Evolutionary conservation across 2,888 invertebrate species (phyloP).

Genomic region (Cetonia aurata): DNA sequence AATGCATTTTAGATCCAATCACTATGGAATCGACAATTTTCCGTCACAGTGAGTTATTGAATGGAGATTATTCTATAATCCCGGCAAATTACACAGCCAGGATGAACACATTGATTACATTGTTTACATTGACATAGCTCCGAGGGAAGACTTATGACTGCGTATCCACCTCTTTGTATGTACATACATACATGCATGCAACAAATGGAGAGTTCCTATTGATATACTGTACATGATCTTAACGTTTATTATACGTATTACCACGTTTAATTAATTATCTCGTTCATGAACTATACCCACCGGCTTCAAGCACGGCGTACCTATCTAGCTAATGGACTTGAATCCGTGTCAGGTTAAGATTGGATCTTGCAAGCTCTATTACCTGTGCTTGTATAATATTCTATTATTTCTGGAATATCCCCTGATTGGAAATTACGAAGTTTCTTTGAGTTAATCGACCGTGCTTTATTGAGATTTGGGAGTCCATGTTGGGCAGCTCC

Average conservation of each 20-base stretch:
- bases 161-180: background rate
- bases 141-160: background rate
- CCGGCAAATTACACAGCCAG: no score
- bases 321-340: conserved; percentile 13
- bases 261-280: conserved; percentile 36
- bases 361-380: conserved; percentile 18
- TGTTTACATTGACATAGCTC: background rate
- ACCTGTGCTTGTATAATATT: conserved; percentile 25
- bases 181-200: background rate
- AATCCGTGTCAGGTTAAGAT: conserved; percentile 21
- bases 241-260: conserved; percentile 27
- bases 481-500: conserved; percentile 12
- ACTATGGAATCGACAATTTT: no score
- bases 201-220: background rate
- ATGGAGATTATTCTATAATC: no score
- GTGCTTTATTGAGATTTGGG: conserved; percentile 27
- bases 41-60: no score
- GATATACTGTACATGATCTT: background rate
- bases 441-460: conserved; percentile 26
- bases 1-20: no score
- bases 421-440: conserved; percentile 25
- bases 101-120: background rate
- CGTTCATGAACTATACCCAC: conserved; percentile 9
- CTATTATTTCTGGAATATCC: conserved; percentile 29
- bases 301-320: conserved; percentile 1